Evolutionary conservation across 2,113 vertebrate species (phyloP).

Genomic region (Gulo gulo): DNA sequence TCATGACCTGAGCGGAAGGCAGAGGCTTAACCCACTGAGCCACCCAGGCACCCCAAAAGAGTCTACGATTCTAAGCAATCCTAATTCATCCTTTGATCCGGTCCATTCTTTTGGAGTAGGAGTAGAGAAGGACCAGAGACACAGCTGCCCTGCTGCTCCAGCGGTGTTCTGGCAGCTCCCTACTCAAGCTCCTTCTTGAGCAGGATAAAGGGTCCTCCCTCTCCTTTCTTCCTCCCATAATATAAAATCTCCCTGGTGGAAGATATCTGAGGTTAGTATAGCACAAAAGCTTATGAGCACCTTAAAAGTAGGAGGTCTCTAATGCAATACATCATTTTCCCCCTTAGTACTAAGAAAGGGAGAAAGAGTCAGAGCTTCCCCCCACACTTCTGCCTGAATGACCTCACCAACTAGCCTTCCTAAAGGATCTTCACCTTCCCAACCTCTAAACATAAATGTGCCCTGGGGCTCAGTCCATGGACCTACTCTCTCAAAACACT

Average conservation of each 20-base stretch:
- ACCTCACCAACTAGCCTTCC: background rate
- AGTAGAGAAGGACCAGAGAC: background rate
- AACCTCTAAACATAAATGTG: background rate
- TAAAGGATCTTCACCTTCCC: background rate
- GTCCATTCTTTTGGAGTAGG: background rate
- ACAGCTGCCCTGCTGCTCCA: background rate
- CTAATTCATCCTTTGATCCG: constrained; percentile 7
- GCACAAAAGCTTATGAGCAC: background rate
- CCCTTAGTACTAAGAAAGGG: background rate
- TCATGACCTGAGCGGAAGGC: no score
- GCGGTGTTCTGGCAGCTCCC: background rate
- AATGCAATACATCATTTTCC: background rate
- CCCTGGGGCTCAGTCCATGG: rapidly evolving
- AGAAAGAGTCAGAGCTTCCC: background rate
- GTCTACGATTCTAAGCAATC: background rate
- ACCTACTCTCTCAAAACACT: background rate
- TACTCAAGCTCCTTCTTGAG: background rate
- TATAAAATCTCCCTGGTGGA: background rate
- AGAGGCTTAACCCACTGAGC: no score
- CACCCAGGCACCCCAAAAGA: background rate
- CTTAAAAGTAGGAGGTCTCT: background rate
- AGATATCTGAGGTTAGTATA: background rate
- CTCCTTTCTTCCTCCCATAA: background rate
- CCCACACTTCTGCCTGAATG: background rate
- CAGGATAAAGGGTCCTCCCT: background rate